A percentile compares a stretch with the other conserved stretches of the same genome.
These are phyloP conservation scores for Platyrinchus mystaceus DNA, from an alignment of 2,797 vertebrate genomes.

Conservation along the genomic window DNA sequence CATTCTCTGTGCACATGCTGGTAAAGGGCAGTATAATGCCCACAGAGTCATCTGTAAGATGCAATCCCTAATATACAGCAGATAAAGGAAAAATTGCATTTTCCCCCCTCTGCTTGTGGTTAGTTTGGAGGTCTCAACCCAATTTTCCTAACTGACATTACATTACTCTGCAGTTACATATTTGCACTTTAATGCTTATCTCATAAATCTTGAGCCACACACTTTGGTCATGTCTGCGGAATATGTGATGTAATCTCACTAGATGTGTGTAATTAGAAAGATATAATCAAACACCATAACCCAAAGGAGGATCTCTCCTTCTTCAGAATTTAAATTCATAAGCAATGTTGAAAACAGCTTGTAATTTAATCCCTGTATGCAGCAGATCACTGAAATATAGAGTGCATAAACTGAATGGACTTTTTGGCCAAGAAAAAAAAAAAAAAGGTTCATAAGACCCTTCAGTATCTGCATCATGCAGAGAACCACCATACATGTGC, in stretches of 20 bases:
- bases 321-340: slow-evolving; percentile 13
- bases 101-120: background rate
- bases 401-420: background rate
- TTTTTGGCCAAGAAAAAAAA: background rate
- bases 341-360: background rate
- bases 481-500: background rate
- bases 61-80: background rate
- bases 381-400: background rate
- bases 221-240: slow-evolving; percentile 62
- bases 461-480: background rate
- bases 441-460: background rate
- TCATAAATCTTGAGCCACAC: slow-evolving; percentile 54
- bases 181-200: slow-evolving; percentile 59
- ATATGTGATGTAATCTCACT: slow-evolving; percentile 70
- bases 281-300: slow-evolving; percentile 64
- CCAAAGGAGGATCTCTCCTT: slow-evolving; percentile 9
- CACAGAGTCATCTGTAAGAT: background rate
- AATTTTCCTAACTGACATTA: slow-evolving; percentile 45
- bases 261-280: slow-evolving; percentile 64
- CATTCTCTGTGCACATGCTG: background rate
- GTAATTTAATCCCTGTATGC: background rate
- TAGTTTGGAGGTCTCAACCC: slow-evolving; percentile 8
- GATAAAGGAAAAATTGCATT: background rate
- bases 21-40: background rate
- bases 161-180: slow-evolving; percentile 27